Evolutionary conservation across 2,888 invertebrate genomes (phyloP).

Genomic region (Rhagium mordax): DNA sequence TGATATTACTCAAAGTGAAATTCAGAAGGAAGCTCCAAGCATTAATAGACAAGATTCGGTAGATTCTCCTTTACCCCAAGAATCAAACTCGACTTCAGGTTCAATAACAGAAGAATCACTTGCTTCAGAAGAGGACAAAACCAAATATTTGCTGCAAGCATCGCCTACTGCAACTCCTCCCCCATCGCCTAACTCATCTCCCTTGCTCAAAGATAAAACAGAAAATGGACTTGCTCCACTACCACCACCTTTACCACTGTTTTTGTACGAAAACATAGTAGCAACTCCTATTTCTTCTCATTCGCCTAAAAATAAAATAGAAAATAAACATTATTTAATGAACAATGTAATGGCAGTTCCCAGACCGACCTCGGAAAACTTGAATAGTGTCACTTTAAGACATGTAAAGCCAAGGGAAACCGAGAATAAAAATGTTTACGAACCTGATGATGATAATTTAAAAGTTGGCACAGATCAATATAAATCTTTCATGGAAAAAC

Average conservation of each 20-base stretch:
- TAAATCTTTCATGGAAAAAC: slow-evolving; percentile 53
- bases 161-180: slow-evolving; percentile 31
- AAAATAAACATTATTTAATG: no score
- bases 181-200: slow-evolving; percentile 24
- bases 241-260: slow-evolving; percentile 44
- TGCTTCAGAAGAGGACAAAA: neutral
- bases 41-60: neutral
- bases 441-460: slow-evolving; percentile 53
- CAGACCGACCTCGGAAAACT: slow-evolving; percentile 46
- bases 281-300: neutral
- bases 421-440: slow-evolving; percentile 31
- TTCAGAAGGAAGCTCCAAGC: slow-evolving; percentile 6
- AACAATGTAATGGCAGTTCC: neutral
- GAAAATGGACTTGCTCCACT: slow-evolving; percentile 3
- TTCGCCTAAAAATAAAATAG: neutral
- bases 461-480: slow-evolving; percentile 54
- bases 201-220: slow-evolving; percentile 5
- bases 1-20: slow-evolving; percentile 4
- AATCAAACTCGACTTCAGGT: slow-evolving; percentile 1
- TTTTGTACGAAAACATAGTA: neutral
- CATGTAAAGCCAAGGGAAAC: slow-evolving; percentile 35
- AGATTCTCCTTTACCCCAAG: slow-evolving; percentile 33
- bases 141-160: neutral
- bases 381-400: slow-evolving; percentile 49
- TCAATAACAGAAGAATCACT: neutral